Percentiles rank a stretch among this genome's conserved stretches.
phyloP scores from a whole-genome alignment of 2,888 invertebrate genomes.

The Pristionchus exspectatus region DNA sequence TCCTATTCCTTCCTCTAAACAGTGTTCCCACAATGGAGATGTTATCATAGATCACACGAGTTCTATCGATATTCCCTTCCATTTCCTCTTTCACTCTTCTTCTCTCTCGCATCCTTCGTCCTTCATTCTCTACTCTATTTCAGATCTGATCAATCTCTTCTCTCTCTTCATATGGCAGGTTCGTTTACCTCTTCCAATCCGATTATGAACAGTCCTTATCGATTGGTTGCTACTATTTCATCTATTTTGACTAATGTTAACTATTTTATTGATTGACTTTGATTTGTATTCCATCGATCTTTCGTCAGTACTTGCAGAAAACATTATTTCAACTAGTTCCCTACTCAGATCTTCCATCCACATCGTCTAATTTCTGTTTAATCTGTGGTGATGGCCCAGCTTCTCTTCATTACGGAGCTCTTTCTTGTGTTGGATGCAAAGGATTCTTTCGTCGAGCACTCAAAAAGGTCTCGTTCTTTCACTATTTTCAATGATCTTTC shows the following conservation, averaged over 20 bases:
- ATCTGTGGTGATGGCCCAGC: slow-evolving; percentile 74
- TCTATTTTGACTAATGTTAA: neutral
- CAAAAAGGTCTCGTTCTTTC: slow-evolving; percentile 56
- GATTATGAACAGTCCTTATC: slow-evolving; percentile 26
- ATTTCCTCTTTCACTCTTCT: slow-evolving; percentile 12
- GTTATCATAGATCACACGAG: slow-evolving; percentile 39
- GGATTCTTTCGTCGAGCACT: slow-evolving; percentile 77
- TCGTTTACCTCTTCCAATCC: neutral
- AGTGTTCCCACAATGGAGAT: slow-evolving; percentile 41
- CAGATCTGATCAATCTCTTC: slow-evolving; percentile 43
- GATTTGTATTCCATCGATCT: too few relatives aligned
- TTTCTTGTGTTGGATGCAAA: slow-evolving; percentile 71
- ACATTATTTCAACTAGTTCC: neutral
- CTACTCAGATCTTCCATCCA: neutral
- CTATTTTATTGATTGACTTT: neutral
- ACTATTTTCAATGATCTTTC: neutral
- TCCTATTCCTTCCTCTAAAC: neutral
- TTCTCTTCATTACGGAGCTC: slow-evolving; percentile 72
- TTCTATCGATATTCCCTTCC: slow-evolving; percentile 33
- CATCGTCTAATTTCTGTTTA: slow-evolving; percentile 60
- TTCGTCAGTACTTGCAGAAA: neutral
- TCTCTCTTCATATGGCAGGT: slow-evolving; percentile 48
- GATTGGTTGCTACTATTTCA: slow-evolving; percentile 4
- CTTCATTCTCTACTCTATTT: slow-evolving; percentile 32
- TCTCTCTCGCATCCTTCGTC: neutral